A percentile compares a stretch with the other conserved stretches of the same genome.
Conservation (phyloP, 2,797 vertebrate species). For the Tenualosa ilisha region DNA sequence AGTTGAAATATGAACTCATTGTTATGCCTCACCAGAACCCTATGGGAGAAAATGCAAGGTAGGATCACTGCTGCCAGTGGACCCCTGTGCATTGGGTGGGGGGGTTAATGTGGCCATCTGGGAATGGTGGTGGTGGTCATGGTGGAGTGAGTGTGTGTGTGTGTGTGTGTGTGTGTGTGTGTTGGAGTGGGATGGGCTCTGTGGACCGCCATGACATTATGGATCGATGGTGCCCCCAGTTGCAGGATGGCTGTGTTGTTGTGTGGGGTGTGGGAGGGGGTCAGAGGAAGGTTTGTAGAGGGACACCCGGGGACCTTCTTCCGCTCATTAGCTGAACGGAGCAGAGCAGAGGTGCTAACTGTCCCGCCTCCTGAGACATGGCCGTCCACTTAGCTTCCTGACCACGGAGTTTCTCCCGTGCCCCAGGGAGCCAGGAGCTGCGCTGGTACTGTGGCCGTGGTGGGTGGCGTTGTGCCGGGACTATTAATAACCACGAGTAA, state of each 20-base stretch:
- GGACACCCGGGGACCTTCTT: conserved; percentile 50
- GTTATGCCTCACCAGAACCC: conserved; percentile 40
- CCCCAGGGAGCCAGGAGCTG: neutral
- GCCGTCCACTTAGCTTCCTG: conserved; percentile 39
- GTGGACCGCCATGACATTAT: conserved; percentile 68
- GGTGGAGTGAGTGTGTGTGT: conserved; percentile 55
- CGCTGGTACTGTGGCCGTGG: neutral
- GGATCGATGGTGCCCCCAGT: conserved; percentile 66
- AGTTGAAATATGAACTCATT: conserved; percentile 31
- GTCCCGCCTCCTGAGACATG: conserved; percentile 59
- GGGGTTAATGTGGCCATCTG: conserved; percentile 60
- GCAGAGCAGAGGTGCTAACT: conserved; percentile 66
- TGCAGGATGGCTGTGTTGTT: neutral
- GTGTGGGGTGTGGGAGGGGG: conserved; percentile 29
- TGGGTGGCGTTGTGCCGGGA: neutral
- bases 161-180: conserved; percentile 58
- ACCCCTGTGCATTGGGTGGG: conserved; percentile 52
- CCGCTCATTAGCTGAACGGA: conserved; percentile 70
- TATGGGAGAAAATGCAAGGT: conserved; percentile 23
- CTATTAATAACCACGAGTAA: neutral
- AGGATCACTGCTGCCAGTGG: conserved; percentile 40
- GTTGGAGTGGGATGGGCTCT: conserved; percentile 5
- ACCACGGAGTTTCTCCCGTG: neutral
- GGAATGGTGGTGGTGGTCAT: conserved; percentile 58
- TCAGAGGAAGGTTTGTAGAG: conserved; percentile 32